Conservation (phyloP, 2,888 invertebrate species). For the Acronicta leporina region DNA sequence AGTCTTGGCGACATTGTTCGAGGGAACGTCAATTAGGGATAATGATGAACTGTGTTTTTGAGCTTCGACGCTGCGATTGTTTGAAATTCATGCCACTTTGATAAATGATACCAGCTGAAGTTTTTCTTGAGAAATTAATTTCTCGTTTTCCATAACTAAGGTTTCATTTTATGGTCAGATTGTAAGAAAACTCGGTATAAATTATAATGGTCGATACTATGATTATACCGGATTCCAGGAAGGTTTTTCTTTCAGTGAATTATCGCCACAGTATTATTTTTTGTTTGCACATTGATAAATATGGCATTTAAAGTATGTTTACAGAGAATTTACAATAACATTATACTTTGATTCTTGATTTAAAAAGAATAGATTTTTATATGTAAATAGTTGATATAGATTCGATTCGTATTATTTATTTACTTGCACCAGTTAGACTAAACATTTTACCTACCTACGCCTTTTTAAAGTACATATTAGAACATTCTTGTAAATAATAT, state of each 20-base stretch:
- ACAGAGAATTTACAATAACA: conserved; percentile 17
- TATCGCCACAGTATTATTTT: conserved; percentile 25
- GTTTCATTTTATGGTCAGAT: conserved; percentile 46
- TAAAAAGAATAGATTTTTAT: too few species aligned
- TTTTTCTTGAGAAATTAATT: conserved; percentile 57
- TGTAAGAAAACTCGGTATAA: conserved; percentile 50
- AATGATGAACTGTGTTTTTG: conserved; percentile 82
- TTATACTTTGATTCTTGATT: conserved; percentile 15
- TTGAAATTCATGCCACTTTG: conserved; percentile 62
- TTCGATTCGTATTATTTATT: too few species aligned
- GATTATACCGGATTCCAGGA: conserved; percentile 40
- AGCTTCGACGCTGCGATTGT: conserved; percentile 70
- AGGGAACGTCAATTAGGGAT: conserved; percentile 84
- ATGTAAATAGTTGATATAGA: not conserved
- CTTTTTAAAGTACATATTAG: too few species aligned
- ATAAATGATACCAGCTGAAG: conserved; percentile 53
- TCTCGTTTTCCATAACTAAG: conserved; percentile 49
- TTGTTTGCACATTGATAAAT: conserved; percentile 39
- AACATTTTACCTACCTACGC: too few species aligned
- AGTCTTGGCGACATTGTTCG: conserved; percentile 80
- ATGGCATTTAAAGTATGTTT: conserved; percentile 33
- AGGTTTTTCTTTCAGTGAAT: conserved; percentile 40
- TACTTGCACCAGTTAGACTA: too few species aligned
- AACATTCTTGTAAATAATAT: too few species aligned
- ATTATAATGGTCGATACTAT: conserved; percentile 44